phyloP scores from a whole-genome alignment of 1,140 invertebrate species.

The Heterodera schachtii region DNA sequence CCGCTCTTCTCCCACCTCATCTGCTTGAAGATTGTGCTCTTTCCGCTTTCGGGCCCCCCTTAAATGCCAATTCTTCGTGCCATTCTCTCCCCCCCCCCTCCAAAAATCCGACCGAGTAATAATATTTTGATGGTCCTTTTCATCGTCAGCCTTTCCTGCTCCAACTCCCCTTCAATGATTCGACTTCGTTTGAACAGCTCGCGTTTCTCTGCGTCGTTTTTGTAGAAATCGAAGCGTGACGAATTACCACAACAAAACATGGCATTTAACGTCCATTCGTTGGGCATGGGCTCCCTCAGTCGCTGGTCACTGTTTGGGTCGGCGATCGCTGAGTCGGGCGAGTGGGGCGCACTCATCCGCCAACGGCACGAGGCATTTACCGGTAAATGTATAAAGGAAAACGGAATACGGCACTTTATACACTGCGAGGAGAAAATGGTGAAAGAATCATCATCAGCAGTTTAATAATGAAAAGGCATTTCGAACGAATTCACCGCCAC shows the following conservation, averaged over 20 bases:
- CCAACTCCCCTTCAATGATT: constrained; percentile 48
- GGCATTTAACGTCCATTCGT: not conserved
- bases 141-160: constrained; percentile 41
- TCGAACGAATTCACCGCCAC: too few relatives aligned
- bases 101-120: constrained; percentile 39
- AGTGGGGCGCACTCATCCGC: not conserved
- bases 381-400: not conserved
- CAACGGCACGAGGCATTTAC: not conserved
- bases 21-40: constrained; percentile 58
- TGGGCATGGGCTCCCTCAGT: not conserved
- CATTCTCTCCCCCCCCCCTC: not conserved
- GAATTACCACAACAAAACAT: constrained; percentile 19
- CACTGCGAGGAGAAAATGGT: too few relatives aligned
- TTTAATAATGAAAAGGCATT: too few relatives aligned
- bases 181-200: constrained; percentile 32
- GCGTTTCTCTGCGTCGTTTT: constrained; percentile 27
- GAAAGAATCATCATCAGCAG: too few relatives aligned
- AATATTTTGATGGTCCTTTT: constrained; percentile 57
- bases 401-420: not conserved
- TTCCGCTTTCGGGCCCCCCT: constrained; percentile 56
- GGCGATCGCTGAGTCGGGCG: not conserved
- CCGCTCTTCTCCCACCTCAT: constrained; percentile 41
- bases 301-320: not conserved
- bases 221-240: constrained; percentile 19
- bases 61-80: constrained; percentile 15